A percentile compares a stretch with the other conserved stretches of the same genome.
phyloP scores from a whole-genome alignment of 2,113 vertebrate species.

The Engraulis encrasicolus region DNA sequence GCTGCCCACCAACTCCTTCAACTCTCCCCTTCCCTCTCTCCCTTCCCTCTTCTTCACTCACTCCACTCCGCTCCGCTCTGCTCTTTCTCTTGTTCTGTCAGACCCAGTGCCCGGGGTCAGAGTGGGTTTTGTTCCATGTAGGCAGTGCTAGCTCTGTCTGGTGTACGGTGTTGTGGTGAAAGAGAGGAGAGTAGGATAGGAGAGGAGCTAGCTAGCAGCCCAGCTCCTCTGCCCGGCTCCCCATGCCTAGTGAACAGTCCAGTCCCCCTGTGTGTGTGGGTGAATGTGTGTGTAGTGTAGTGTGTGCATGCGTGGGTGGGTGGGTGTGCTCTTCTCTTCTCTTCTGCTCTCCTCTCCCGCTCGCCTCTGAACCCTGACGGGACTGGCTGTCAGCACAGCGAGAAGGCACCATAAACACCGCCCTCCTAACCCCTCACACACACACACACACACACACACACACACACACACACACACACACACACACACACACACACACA shows the following conservation, averaged over 20 bases:
- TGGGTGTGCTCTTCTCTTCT: neutral
- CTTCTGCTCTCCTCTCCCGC: neutral
- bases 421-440: neutral
- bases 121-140: neutral
- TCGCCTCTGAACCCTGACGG: neutral
- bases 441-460: slow-evolving; percentile 15
- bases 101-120: neutral
- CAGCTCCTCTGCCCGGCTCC: neutral
- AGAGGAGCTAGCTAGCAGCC: too few species aligned
- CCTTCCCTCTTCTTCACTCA: too few species aligned
- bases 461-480: slow-evolving; percentile 16
- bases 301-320: neutral
- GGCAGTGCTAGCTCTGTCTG: neutral
- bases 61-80: too few species aligned
- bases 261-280: neutral
- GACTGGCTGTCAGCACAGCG: neutral
- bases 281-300: neutral
- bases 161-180: neutral
- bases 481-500: slow-evolving; percentile 20
- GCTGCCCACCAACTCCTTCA: neutral
- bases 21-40: slow-evolving; percentile 11
- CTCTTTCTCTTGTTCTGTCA: slow-evolving; percentile 43
- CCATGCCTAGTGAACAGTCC: neutral
- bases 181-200: neutral
- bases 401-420: neutral